A percentile compares a stretch with the other conserved stretches of the same genome.
phyloP scores from a whole-genome alignment of 2,113 vertebrate genomes.

The Ictidomys tridecemlineatus region DNA sequence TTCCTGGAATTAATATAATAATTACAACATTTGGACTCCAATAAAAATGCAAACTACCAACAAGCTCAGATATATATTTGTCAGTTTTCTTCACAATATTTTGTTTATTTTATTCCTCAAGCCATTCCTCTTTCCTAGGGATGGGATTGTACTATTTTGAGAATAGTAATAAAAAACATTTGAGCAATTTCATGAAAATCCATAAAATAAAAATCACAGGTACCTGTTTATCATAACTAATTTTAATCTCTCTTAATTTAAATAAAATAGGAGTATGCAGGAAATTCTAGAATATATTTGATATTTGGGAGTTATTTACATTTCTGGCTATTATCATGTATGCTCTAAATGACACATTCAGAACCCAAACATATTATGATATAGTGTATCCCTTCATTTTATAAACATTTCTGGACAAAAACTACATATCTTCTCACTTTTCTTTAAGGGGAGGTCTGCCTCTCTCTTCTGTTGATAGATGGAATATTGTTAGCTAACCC shows the following conservation, averaged over 20 bases:
- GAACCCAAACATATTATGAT: not conserved
- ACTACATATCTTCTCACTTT: not conserved
- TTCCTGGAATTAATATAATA: conserved; percentile 19
- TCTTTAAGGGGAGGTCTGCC: not conserved
- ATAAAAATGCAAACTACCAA: conserved; percentile 65
- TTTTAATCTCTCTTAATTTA: not conserved
- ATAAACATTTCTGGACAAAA: not conserved
- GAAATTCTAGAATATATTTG: not conserved
- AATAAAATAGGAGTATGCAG: not conserved
- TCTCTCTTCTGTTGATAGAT: not conserved
- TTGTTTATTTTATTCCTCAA: not conserved
- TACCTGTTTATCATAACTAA: not conserved
- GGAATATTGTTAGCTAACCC: not conserved
- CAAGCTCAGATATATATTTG: conserved; percentile 63
- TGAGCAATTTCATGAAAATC: not conserved
- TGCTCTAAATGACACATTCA: not conserved
- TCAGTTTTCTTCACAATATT: conserved; percentile 50
- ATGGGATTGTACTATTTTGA: not conserved
- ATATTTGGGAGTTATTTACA: not conserved
- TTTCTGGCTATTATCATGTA: not conserved
- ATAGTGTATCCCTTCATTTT: not conserved
- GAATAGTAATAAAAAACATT: not conserved
- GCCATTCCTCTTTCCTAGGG: not conserved
- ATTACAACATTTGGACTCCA: conserved; percentile 67
- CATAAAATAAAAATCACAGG: not conserved